A percentile compares a stretch with the other conserved stretches of the same genome.
Conservation (phyloP, 2,797 vertebrate genomes). For the Molossus molossus region DNA sequence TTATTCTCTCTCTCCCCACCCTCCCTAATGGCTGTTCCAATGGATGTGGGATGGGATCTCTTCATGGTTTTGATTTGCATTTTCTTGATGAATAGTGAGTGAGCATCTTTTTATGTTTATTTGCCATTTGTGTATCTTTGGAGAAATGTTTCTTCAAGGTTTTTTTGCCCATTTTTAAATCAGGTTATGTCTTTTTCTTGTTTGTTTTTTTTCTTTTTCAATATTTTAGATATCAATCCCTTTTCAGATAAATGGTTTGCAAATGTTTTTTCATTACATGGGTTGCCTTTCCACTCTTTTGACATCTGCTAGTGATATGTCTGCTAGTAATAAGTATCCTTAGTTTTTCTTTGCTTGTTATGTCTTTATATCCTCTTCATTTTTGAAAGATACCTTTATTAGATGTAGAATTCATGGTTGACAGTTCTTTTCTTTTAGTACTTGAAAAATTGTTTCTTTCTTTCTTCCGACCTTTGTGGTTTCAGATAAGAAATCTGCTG, state of each 20-base stretch:
- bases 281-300: neutral
- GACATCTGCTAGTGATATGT: neutral
- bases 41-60: neutral
- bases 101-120: neutral
- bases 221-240: neutral
- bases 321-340: neutral
- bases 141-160: neutral
- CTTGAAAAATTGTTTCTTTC: neutral
- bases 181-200: neutral
- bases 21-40: neutral
- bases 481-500: conserved; percentile 2
- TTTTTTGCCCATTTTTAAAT: neutral
- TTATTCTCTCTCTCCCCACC: neutral
- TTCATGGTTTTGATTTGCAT: neutral
- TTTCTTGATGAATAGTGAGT: neutral
- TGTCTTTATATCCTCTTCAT: conserved; percentile 15
- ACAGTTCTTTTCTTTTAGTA: neutral
- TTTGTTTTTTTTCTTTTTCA: neutral
- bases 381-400: conserved; percentile 49
- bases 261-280: neutral
- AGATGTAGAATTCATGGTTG: neutral
- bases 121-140: neutral
- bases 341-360: neutral
- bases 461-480: neutral
- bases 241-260: neutral